Evolutionary conservation across 2,113 vertebrate genomes (phyloP), one percentile per base, ranked within the genome.

Genomic region (Pterocles orientalis): DNA sequence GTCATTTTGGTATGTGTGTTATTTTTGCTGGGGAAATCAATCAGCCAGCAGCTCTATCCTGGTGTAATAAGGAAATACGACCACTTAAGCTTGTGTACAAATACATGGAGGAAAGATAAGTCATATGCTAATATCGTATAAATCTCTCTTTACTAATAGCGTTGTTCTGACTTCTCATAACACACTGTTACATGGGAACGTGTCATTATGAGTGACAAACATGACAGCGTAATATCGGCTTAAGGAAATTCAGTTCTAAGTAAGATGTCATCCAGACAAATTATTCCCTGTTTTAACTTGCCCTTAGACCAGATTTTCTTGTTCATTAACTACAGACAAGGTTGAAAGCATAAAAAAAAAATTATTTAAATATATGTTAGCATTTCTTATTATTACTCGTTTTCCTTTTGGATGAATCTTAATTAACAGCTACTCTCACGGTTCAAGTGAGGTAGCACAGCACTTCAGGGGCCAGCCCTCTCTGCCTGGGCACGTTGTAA

Each of bases 291-390:
- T 95, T 95, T 95, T 93, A 86, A 96, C 94, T 89, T 90, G 83
- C 79, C 97, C 79, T 92, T 92, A 85, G 86, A 95, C 95, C 64
- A 95, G 76, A 95, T 95, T 88, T 96, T 96, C 96, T 96, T 96
- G 65, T 96, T 97, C 83, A 89, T 95, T 96, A 96, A 95, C 69
- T 93, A 57, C 88, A 92, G 91, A 85, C 93, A 92, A 72, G 72
- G 51, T 92, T 96, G 93, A 92, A 96, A 97, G 93, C 94, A 64
- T 90, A 64, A 25, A 45, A 82, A 45, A 82, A 41, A 77, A 92
- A 88, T 48, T 76, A 83, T 94, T 96, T 97, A 97, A 96, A 95
- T 95, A 88, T 5, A 76, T 82, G 90, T 94, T 97, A 96, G 89
- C 85, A 56, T 95, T 94, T 85, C 82, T 95, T 73, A 36, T 90